Percentiles rank a stretch among this genome's conserved stretches.
Evolutionary conservation across 2,113 vertebrate species (phyloP).

Genomic region (Caranx melampygus): DNA sequence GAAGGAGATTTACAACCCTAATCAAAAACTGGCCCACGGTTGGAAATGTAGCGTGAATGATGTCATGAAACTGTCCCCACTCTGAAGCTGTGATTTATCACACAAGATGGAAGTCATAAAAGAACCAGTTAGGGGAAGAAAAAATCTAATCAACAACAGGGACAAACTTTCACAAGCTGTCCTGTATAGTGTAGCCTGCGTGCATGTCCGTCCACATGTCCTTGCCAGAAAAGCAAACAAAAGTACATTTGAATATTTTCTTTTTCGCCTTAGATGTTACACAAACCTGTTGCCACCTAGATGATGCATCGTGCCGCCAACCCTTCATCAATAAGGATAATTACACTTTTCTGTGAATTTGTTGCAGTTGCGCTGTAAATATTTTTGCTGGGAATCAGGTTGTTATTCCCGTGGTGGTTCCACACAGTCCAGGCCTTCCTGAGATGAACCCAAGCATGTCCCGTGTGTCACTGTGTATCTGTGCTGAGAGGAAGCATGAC

Average conservation of each 20-base stretch:
- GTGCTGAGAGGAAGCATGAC: conserved; percentile 77
- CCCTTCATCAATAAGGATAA: conserved; percentile 77
- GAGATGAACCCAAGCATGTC: conserved; percentile 81
- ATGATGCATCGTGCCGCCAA: conserved; percentile 73
- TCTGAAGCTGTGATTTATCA: conserved; percentile 81
- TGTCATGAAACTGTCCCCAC: conserved; percentile 82
- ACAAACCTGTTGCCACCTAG: conserved; percentile 58
- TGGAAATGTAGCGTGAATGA: conserved; percentile 86
- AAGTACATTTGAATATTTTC: conserved; percentile 73
- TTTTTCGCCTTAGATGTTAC: conserved; percentile 71
- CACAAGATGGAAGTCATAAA: conserved; percentile 67
- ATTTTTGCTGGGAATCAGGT: conserved; percentile 60
- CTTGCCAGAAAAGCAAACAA: conserved; percentile 67
- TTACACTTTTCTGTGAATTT: conserved; percentile 68
- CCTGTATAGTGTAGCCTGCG: conserved; percentile 60
- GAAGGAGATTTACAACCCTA: conserved; percentile 84
- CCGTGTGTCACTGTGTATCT: conserved; percentile 74
- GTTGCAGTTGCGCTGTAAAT: conserved; percentile 58
- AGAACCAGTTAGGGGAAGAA: conserved; percentile 32
- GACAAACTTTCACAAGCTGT: conserved; percentile 57
- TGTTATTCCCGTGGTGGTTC: conserved; percentile 50
- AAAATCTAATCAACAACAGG: conserved; percentile 53
- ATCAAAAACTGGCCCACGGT: conserved; percentile 80
- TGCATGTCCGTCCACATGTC: conserved; percentile 40
- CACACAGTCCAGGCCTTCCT: conserved; percentile 76